Evolutionary conservation across 2,797 vertebrate species (phyloP).

Genomic region (Mormyrops attenuatus): DNA sequence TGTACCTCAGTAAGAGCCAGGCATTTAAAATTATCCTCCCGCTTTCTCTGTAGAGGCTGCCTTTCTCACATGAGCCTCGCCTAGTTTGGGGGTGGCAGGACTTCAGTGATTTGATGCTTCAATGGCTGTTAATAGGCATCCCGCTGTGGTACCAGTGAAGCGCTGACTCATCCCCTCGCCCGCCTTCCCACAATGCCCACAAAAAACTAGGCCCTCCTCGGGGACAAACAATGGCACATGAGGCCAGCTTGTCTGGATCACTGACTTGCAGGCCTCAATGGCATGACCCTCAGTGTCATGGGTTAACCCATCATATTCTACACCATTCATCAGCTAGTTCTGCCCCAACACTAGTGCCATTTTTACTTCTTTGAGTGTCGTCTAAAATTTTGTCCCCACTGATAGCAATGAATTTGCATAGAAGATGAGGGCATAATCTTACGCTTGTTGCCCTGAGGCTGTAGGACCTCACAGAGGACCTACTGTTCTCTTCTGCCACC

Average conservation of each 20-base stretch:
- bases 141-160: conserved; percentile 8
- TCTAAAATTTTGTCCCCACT: background rate
- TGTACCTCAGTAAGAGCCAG: background rate
- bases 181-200: background rate
- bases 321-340: background rate
- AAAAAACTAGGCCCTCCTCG: background rate
- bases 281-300: background rate
- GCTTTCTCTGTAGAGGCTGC: background rate
- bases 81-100: background rate
- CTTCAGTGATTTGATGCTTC: conserved; percentile 17
- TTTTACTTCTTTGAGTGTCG: background rate
- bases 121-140: conserved; percentile 11
- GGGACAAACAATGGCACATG: background rate
- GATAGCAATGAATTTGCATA: background rate
- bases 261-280: background rate
- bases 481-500: background rate
- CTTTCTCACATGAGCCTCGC: background rate
- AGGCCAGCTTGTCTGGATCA: background rate
- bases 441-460: background rate
- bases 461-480: background rate
- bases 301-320: background rate
- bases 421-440: background rate
- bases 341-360: background rate
- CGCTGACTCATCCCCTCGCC: background rate
- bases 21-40: background rate